Evolutionary conservation across 2,797 vertebrate genomes (phyloP).

Genomic region (Bryconaethiops microstoma): DNA sequence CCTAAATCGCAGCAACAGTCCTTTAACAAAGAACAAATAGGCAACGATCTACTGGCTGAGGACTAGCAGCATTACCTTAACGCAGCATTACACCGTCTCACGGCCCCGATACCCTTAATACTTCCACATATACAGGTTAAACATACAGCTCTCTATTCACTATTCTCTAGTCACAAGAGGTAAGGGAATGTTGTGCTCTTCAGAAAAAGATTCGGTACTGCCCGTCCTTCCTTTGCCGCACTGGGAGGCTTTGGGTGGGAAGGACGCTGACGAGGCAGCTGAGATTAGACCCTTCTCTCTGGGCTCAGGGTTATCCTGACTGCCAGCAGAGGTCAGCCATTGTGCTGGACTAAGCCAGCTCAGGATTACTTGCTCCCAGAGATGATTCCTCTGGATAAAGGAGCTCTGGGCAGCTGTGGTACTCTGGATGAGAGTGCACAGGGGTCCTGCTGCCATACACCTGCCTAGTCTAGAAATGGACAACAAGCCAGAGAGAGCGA

Average conservation of each 20-base stretch:
- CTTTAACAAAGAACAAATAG: neutral
- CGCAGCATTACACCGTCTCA: neutral
- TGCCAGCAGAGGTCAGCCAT: conserved; percentile 62
- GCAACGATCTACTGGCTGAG: neutral
- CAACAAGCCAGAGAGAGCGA: neutral
- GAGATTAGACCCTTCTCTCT: conserved; percentile 67
- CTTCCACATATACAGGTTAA: neutral
- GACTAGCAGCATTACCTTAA: neutral
- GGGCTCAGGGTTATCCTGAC: conserved; percentile 57
- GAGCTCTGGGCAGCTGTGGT: neutral
- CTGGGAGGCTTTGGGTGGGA: conserved; percentile 44
- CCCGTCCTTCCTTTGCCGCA: conserved; percentile 65
- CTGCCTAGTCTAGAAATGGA: neutral
- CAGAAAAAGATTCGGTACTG: conserved; percentile 67
- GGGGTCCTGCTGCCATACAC: neutral
- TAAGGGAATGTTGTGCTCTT: conserved; percentile 38
- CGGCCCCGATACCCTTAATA: neutral
- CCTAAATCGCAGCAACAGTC: neutral
- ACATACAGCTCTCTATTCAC: neutral
- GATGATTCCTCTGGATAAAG: conserved; percentile 45
- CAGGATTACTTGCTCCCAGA: conserved; percentile 64
- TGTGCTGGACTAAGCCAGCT: conserved; percentile 70
- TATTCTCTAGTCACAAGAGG: neutral
- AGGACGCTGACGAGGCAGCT: conserved; percentile 68
- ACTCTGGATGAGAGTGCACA: neutral